Evolutionary conservation across 2,113 vertebrate genomes (phyloP).

Genomic region (Python bivittatus): DNA sequence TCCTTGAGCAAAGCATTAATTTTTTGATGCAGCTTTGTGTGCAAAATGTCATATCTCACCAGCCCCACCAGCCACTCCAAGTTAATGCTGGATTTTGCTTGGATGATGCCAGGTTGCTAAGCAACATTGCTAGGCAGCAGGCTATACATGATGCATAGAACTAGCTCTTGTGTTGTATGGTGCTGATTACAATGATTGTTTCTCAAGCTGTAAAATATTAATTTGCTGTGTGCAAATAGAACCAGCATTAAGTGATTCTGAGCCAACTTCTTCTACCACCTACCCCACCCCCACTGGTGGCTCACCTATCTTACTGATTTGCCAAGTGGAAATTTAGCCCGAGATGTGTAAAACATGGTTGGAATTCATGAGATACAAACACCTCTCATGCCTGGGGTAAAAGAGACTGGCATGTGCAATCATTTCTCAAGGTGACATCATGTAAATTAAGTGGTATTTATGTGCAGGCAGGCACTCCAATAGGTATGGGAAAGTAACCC

Average conservation of each 20-base stretch:
- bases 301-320: slow-evolving; percentile 6
- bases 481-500: neutral
- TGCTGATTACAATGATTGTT: slow-evolving; percentile 24
- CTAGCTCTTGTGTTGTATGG: slow-evolving; percentile 30
- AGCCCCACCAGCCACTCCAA: slow-evolving; percentile 50
- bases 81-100: slow-evolving; percentile 65
- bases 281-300: neutral
- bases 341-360: neutral
- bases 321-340: neutral
- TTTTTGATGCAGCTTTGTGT: slow-evolving; percentile 40
- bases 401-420: slow-evolving; percentile 31
- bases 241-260: slow-evolving; percentile 19
- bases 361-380: neutral
- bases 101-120: slow-evolving; percentile 74
- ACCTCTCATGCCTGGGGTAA: slow-evolving; percentile 33
- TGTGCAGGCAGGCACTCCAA: neutral
- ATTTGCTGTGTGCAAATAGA: slow-evolving; percentile 42
- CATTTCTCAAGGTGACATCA: neutral
- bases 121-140: slow-evolving; percentile 72
- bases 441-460: neutral
- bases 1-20: slow-evolving; percentile 35
- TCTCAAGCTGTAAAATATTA: slow-evolving; percentile 33
- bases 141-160: slow-evolving; percentile 54
- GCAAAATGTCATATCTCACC: slow-evolving; percentile 47
- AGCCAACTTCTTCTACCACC: neutral